phyloP scores from a whole-genome alignment of 2,113 vertebrate species.

The Riparia riparia region DNA sequence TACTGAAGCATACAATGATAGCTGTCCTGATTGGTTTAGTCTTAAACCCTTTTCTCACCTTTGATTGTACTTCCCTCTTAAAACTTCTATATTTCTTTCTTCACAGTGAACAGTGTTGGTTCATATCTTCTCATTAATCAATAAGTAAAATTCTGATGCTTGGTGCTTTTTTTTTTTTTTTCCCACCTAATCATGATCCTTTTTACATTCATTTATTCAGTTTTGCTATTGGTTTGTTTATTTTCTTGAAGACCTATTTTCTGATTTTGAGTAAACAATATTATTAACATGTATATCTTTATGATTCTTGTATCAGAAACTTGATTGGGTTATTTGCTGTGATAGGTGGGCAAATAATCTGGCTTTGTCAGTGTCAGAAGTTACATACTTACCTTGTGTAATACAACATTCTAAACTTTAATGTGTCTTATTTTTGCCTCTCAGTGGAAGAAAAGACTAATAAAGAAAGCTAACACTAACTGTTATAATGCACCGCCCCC shows the following conservation, averaged over 20 bases:
- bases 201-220: neutral
- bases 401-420: neutral
- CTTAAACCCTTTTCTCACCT: neutral
- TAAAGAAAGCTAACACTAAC: neutral
- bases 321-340: neutral
- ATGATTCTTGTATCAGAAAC: neutral
- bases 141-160: neutral
- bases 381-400: neutral
- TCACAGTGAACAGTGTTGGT: neutral
- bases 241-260: neutral
- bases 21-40: neutral
- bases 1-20: neutral
- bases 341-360: constrained; percentile 8
- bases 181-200: neutral
- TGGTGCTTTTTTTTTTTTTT: neutral
- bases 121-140: neutral
- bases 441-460: neutral
- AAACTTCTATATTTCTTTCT: neutral
- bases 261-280: neutral
- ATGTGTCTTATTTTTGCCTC: neutral
- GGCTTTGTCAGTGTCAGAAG: neutral
- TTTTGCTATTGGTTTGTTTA: neutral
- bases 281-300: neutral
- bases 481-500: no score
- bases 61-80: neutral